Evolutionary conservation across 2,797 vertebrate species (phyloP).

Genomic region (Nyctibius grandis): DNA sequence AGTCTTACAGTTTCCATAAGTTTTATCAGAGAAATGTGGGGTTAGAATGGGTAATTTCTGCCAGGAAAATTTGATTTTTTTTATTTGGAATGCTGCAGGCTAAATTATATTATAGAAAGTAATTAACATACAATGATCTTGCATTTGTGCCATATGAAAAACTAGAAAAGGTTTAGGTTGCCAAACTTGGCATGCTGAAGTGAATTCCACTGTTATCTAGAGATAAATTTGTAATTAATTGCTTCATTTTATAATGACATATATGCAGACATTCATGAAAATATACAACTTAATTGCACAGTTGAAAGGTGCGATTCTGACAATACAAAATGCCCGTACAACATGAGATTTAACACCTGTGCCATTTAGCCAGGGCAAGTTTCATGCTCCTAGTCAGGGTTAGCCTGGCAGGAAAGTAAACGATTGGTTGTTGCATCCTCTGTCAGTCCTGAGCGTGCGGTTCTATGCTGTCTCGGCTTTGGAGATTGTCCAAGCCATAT

Average conservation of each 20-base stretch:
- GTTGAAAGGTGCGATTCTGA: not conserved
- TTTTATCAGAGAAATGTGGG: not conserved
- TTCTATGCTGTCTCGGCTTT: rapidly evolving
- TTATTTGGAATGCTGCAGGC: not conserved
- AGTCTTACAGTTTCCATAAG: not conserved
- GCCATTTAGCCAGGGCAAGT: not conserved
- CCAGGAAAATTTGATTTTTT: not conserved
- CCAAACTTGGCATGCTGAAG: not conserved
- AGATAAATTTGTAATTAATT: not conserved
- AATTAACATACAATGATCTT: not conserved
- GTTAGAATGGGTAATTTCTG: not conserved
- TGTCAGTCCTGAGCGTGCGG: rapidly evolving
- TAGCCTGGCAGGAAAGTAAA: not conserved
- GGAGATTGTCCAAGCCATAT: not conserved
- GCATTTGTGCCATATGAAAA: not conserved
- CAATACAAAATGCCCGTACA: not conserved
- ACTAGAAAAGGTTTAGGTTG: not conserved
- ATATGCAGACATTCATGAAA: not conserved
- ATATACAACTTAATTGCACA: not conserved
- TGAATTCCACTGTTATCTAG: not conserved
- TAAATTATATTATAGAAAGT: not conserved
- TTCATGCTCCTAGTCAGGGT: not conserved
- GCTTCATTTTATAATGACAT: not conserved
- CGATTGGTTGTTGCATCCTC: not conserved
- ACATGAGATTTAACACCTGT: not conserved